Evolutionary conservation across 2,797 vertebrate genomes (phyloP).

Genomic region (Rhinella marina): DNA sequence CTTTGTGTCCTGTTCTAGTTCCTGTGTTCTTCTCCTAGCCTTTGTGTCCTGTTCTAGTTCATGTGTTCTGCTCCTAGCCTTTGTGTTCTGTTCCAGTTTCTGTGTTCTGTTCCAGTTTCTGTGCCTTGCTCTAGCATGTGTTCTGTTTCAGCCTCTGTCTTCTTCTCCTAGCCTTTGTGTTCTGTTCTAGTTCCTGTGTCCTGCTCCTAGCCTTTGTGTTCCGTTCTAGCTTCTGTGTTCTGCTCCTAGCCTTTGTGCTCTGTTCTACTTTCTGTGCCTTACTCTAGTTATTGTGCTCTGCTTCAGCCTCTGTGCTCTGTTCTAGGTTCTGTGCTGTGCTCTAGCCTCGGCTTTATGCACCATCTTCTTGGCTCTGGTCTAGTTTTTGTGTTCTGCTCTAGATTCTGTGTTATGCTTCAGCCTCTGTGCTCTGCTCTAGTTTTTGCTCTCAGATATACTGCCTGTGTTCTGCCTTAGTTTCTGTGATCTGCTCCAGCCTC

Average conservation of each 20-base stretch:
- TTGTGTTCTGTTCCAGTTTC: no score
- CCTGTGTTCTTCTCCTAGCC: not conserved
- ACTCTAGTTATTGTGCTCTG: not conserved
- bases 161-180: not conserved
- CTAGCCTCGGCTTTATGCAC: not conserved
- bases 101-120: no score
- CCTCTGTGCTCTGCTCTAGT: not conserved
- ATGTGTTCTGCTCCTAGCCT: not conserved
- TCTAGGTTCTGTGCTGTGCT: not conserved
- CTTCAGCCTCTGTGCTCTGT: not conserved
- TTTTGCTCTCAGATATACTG: no score
- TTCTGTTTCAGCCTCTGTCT: not conserved
- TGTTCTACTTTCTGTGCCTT: not conserved
- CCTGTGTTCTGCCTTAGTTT: not conserved
- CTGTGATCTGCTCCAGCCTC: not conserved
- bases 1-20: not conserved
- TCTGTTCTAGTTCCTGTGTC: no score
- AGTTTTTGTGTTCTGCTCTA: not conserved
- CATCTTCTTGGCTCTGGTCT: not conserved
- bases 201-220: not conserved
- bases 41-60: not conserved
- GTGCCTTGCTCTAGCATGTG: no score
- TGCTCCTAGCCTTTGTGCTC: not conserved
- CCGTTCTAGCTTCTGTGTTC: not conserved
- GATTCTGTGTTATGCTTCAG: not conserved